Percentiles rank a stretch among this genome's conserved stretches.
Evolutionary conservation across 2,888 invertebrate species (phyloP).

Genomic region (Anodontia alba): DNA sequence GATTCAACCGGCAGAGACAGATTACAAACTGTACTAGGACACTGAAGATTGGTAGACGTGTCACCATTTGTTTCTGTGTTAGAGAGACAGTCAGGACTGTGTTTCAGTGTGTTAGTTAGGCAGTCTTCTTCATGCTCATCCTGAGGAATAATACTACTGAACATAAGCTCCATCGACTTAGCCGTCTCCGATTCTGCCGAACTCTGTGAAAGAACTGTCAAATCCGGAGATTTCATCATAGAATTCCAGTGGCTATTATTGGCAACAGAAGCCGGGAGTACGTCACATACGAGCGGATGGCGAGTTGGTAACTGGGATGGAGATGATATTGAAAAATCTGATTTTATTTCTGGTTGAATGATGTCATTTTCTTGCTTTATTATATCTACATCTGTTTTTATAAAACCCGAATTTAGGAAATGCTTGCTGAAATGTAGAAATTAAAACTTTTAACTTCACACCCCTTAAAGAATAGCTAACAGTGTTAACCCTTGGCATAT

Average conservation of each 20-base stretch:
- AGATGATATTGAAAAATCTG: too few species aligned
- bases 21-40: background rate
- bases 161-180: constrained; percentile 2
- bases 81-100: background rate
- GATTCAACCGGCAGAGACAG: background rate
- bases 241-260: background rate
- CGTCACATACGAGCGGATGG: too few species aligned
- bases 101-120: background rate
- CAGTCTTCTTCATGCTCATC: background rate
- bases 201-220: background rate
- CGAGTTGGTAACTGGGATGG: too few species aligned
- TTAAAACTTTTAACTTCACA: too few species aligned
- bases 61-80: background rate
- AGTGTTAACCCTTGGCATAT: too few species aligned
- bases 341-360: too few species aligned
- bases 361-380: too few species aligned
- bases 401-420: too few species aligned
- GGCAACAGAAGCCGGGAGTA: background rate
- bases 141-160: background rate
- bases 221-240: background rate
- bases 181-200: background rate
- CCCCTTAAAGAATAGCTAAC: too few species aligned
- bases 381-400: too few species aligned
- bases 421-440: too few species aligned
- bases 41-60: background rate